Conservation (phyloP, 2,888 invertebrate species). For the Limenitis camilla region DNA sequence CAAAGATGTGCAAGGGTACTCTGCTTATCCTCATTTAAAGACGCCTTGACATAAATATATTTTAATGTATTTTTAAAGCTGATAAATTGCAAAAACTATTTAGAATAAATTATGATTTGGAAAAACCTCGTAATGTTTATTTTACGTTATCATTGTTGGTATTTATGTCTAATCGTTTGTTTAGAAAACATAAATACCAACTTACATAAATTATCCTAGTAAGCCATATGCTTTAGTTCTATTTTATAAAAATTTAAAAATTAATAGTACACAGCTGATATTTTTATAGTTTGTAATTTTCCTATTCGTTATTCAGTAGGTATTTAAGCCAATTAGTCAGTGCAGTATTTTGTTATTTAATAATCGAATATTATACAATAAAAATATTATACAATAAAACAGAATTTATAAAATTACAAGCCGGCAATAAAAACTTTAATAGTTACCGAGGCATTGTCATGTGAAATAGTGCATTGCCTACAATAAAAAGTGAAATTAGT, state of each 20-base stretch:
- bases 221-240: too few species aligned
- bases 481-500: constrained; percentile 46
- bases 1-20: constrained; percentile 24
- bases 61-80: constrained; percentile 15
- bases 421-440: not conserved
- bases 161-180: too few species aligned
- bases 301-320: too few species aligned
- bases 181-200: too few species aligned
- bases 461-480: constrained; percentile 21
- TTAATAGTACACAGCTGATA: too few species aligned
- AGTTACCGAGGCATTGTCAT: constrained; percentile 7
- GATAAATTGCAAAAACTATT: constrained; percentile 11
- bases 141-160: not conserved
- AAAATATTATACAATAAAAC: not conserved
- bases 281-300: too few species aligned
- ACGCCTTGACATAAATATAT: constrained; percentile 26
- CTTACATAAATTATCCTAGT: too few species aligned
- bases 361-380: not conserved
- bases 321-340: too few species aligned
- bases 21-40: constrained; percentile 23
- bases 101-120: constrained; percentile 3
- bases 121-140: not conserved
- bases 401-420: not conserved
- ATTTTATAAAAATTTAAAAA: too few species aligned
- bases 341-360: too few species aligned